These are phyloP conservation scores for Ceratoteleas bidentatus DNA, from an alignment of 1,140 invertebrate species.

Conservation along the genomic window DNA sequence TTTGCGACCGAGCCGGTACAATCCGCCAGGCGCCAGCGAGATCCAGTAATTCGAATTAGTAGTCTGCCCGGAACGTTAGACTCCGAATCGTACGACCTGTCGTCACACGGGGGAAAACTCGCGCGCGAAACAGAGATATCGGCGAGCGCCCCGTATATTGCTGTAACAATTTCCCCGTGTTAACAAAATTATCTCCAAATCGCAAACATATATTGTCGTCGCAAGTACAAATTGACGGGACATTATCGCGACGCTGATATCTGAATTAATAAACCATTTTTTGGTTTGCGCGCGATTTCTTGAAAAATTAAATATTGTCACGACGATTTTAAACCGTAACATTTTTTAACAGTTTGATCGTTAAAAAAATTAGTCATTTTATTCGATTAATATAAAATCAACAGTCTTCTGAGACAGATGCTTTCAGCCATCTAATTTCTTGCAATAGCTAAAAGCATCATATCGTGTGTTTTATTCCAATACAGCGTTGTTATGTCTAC, in stretches of 20 bases:
- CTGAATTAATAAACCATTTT: slow-evolving; percentile 31
- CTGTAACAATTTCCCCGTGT: slow-evolving; percentile 38
- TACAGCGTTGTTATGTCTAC: too few relatives aligned
- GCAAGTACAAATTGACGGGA: slow-evolving; percentile 17
- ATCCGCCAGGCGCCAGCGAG: slow-evolving; percentile 46
- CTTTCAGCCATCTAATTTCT: too few relatives aligned
- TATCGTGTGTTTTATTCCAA: too few relatives aligned
- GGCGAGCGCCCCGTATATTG: slow-evolving; percentile 31
- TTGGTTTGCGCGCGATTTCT: not conserved
- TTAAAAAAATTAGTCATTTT: too few relatives aligned
- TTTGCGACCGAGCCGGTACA: slow-evolving; percentile 25
- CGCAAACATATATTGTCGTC: slow-evolving; percentile 29
- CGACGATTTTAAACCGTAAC: too few relatives aligned
- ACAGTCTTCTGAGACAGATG: too few relatives aligned
- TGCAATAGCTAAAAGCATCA: too few relatives aligned
- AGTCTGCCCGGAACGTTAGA: slow-evolving; percentile 43
- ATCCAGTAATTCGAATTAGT: slow-evolving; percentile 64
- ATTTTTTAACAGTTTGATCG: too few relatives aligned
- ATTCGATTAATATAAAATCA: too few relatives aligned
- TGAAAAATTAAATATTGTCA: too few relatives aligned
- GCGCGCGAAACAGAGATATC: slow-evolving; percentile 47
- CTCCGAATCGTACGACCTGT: slow-evolving; percentile 58
- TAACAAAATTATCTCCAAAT: slow-evolving; percentile 57
- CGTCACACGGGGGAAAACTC: slow-evolving; percentile 47
- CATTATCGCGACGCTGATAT: slow-evolving; percentile 29